Evolutionary conservation across 2,797 vertebrate species (phyloP), one percentile per base, ranked within the genome.

Genomic region (Pangasius larnaudii): DNA sequence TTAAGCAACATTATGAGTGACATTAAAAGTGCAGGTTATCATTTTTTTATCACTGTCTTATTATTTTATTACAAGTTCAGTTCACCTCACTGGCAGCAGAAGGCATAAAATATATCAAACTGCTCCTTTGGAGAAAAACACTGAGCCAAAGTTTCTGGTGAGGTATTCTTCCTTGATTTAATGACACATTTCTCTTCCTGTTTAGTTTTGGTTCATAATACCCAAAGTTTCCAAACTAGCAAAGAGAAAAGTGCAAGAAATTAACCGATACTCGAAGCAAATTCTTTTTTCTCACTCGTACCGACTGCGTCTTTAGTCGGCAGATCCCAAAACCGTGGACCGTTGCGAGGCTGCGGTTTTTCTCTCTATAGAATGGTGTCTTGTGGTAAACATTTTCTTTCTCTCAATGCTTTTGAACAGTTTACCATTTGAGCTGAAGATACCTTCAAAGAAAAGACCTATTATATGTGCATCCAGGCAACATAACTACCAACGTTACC

Each of bases 381-480:
- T 46, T 46, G 6, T 63, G 6, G 39, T 63, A 46, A 46, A 82
- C 77, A 24, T 1, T 82, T 82, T 14, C 49, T n/a, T 61, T 42
- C 39, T 63, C 24, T 46, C 2, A 9, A 14, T 8, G 18, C 24
- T 61, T 42, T 63, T 5, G 24, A 65, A 51, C 49, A 67, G 16
- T 84, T 61, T 63, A 46, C 39, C 16, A 5, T 51, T 51, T 69
- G 18, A 84, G 24, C 59, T 42, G 3, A 82, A 82, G 27, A 82
- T 65, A 82, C n/a, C 18, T 14, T 69, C 63, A 51, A 18, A 79
- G 11, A 78, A 78, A 56, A 84, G 58, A 51, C 56, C 71, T 10
- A 33, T 72, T 87, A 69, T 81, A 42, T n/a, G 30, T 56, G 81
- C 69, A 56, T 72, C 82, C 61, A 56, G 82, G 86, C 84, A 84